Evolutionary conservation across 2,888 invertebrate species (phyloP).

Genomic region (Melanchra persicariae): DNA sequence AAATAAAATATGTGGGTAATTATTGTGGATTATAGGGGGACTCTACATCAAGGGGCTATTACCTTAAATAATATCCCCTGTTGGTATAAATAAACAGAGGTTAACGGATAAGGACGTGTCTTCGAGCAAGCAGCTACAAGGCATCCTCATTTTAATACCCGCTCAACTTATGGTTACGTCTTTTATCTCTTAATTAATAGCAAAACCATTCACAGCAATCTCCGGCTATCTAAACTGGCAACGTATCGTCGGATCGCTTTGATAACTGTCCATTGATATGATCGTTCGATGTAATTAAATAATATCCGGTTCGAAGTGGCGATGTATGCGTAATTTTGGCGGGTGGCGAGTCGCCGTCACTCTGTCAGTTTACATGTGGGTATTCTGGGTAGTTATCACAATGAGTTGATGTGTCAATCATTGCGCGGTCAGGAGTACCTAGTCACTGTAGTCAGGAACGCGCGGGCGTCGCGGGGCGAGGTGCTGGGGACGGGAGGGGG

Average conservation of each 20-base stretch:
- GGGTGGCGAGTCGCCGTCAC: conserved; percentile 41
- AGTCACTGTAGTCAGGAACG: conserved; percentile 35
- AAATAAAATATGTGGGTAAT: conserved; percentile 43
- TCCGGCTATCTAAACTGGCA: conserved; percentile 51
- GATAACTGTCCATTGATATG: conserved; percentile 66
- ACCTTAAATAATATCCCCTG: conserved; percentile 26
- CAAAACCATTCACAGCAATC: conserved; percentile 65
- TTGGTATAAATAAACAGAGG: conserved; percentile 21
- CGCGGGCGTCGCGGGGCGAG: conserved; percentile 18
- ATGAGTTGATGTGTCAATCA: conserved; percentile 71
- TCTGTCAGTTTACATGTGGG: conserved; percentile 34
- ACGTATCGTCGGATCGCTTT: conserved; percentile 64
- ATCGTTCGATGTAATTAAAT: conserved; percentile 65
- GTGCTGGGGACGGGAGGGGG: conserved; percentile 33
- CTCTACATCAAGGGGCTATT: conserved; percentile 15
- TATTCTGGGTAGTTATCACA: conserved; percentile 61
- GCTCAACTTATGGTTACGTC: conserved; percentile 58
- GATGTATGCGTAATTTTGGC: conserved; percentile 65
- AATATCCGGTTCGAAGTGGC: conserved; percentile 61
- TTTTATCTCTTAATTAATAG: conserved; percentile 77
- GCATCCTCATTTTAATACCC: conserved; percentile 54
- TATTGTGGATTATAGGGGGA: conserved; percentile 29
- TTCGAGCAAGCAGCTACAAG: conserved; percentile 20
- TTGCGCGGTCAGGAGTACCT: conserved; percentile 50
- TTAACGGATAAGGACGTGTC: conserved; percentile 22